A percentile compares a stretch with the other conserved stretches of the same genome.
Conservation (phyloP, 1,140 invertebrate species). For the Drosophila melanica region DNA sequence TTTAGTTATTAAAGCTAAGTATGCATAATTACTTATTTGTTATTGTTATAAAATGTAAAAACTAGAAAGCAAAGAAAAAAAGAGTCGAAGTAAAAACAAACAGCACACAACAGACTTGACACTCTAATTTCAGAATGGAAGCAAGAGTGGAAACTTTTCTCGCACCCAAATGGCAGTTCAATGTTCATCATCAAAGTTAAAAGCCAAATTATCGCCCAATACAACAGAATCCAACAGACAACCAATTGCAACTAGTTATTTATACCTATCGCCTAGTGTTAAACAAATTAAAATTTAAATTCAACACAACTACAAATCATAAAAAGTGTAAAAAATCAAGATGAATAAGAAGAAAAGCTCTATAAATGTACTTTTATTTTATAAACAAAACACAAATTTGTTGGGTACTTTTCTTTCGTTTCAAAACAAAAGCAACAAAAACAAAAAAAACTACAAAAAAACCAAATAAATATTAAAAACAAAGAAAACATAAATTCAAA, state of each 20-base stretch:
- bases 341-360: constrained; percentile 43
- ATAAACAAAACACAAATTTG: constrained; percentile 63
- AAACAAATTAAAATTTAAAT: constrained; percentile 53
- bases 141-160: constrained; percentile 7
- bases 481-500: constrained; percentile 45
- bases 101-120: constrained; percentile 54
- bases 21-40: constrained; percentile 66
- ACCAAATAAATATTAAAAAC: constrained; percentile 59
- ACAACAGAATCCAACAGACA: constrained; percentile 56
- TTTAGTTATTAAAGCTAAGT: constrained; percentile 75
- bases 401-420: constrained; percentile 71
- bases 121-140: constrained; percentile 6
- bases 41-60: constrained; percentile 75
- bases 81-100: constrained; percentile 7
- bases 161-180: constrained; percentile 53
- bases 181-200: constrained; percentile 44
- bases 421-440: constrained; percentile 52
- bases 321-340: constrained; percentile 41
- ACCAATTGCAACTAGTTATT: constrained; percentile 64
- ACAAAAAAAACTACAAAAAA: constrained; percentile 44
- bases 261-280: constrained; percentile 63
- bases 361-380: constrained; percentile 73
- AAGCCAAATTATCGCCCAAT: constrained; percentile 64
- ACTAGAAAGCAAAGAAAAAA: constrained; percentile 33
- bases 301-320: constrained; percentile 48